Base-by-base conservation (phyloP, 2,888 invertebrate species). In the Lydus trimaculatus region DNA sequence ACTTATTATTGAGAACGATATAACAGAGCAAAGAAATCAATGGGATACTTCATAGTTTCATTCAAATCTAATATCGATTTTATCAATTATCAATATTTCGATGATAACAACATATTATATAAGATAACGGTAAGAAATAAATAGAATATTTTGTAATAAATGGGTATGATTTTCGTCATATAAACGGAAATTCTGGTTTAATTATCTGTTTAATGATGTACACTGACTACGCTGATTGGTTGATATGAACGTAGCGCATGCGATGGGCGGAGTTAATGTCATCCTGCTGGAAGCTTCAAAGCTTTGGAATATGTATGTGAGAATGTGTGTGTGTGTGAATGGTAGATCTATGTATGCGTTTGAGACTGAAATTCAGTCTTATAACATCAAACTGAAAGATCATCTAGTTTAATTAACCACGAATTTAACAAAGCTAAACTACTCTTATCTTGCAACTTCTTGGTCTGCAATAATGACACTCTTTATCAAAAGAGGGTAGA, bases 261-360 rank as follows among this genome's bases (percentile, higher is more conserved):
- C 72, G 72, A 70, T 72, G 70, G 72, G 72, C 72, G 72, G 72
- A 66, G 72, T 72, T 72, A 67, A 66, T 70, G 70, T 72, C 70
- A 67, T 72, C 70, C 72, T 72, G 69, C 71, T 72, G 71, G 65
- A 72, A 69, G 69, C 71, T 66, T 64, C 58, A 69, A 69, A 66
- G 62, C 64, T 67, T 48, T 48, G n/a, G 48, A 11, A 48, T 48
- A 20, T 48, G 20, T 20, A 48, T 11, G 11, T 48, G n/a, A n/a
- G n/a, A n/a, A 11, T 11, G 20, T 48, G 9, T 48, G 48, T 48
- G 48, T 48, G 20, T 23, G 20, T 48, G 20, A 20, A 20, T 48
- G 20, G 8, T 48, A 9, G 17, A 17, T 48, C 1, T 8, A 6
- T 48, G 48, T 48, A 9, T 48, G 64, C 58, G 65, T 64, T 61